Evolutionary conservation across 2,888 invertebrate species (phyloP).

Genomic region (Agrochola litura): DNA sequence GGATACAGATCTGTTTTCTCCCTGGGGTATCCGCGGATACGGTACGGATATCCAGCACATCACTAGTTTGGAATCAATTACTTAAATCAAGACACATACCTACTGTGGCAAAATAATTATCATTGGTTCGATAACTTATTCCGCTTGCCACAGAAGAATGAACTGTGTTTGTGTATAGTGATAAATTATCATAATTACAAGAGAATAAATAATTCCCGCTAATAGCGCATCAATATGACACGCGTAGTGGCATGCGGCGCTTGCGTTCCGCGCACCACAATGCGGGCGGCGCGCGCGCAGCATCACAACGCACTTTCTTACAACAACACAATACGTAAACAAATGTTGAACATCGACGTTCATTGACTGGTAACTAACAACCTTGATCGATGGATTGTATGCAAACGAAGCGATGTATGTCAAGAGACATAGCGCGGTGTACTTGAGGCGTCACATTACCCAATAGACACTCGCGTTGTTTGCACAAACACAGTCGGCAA

Average conservation of each 20-base stretch:
- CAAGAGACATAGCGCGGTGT: slow-evolving; percentile 15
- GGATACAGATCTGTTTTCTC: too few relatives aligned
- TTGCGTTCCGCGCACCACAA: slow-evolving; percentile 30
- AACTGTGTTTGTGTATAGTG: slow-evolving; percentile 18
- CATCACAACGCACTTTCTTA: slow-evolving; percentile 47
- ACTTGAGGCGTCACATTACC: slow-evolving; percentile 11
- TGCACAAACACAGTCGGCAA: slow-evolving; percentile 7
- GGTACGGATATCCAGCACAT: too few relatives aligned
- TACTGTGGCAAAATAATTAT: background rate
- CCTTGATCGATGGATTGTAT: background rate
- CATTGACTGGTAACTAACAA: slow-evolving; percentile 1
- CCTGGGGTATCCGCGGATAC: too few relatives aligned
- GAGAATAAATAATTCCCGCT: slow-evolving; percentile 34
- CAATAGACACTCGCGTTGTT: background rate
- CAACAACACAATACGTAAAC: slow-evolving; percentile 1
- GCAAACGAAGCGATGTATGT: background rate
- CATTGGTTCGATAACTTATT: background rate
- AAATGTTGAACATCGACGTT: slow-evolving; percentile 1
- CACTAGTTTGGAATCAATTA: background rate
- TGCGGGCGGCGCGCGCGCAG: slow-evolving; percentile 25
- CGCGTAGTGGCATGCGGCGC: slow-evolving; percentile 40
- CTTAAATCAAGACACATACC: too few relatives aligned
- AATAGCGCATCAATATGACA: slow-evolving; percentile 26
- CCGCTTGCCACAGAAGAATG: slow-evolving; percentile 24
- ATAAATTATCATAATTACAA: slow-evolving; percentile 61